Base-by-base conservation (phyloP, 1,140 invertebrate species). In the Caenorhabditis brenneri region DNA sequence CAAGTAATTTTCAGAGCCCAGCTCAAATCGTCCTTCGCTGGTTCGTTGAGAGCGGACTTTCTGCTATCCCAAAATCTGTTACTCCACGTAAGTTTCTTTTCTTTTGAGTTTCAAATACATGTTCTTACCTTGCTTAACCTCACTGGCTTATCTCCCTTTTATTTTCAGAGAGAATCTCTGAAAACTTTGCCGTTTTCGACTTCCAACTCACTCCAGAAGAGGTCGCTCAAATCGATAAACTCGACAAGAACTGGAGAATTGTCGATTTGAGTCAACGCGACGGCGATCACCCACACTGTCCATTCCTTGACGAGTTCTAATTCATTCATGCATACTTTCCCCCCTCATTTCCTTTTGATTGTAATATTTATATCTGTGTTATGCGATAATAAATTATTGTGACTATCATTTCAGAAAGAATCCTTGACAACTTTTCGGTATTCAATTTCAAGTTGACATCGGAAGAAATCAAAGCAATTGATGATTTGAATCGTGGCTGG, bases 61-160 rank as follows among this genome's bases (percentile, higher is more conserved):
- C 94, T 36, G 94, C 94, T 0, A 94, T 96, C 86, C 95, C 95
- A 2, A 95, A 95, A 88, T 95, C 94, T 1, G 93, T 93, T 1
- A 94, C 93, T 82, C 92, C 93, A 86, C 87, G 91, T 65, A 82
- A 48, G 49, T 65, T 36, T 7, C 27, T 10, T 31, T 78, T 24
- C n/a, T n/a, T n/a, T n/a, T n/a, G n/a, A n/a, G n/a, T 29, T 22
- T 4, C 27, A 19, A 27, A 19, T 81, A 24, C n/a, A n/a, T n/a
- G 2, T 1, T 19, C 19, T 48, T 42, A 5, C 46, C 16, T 2
- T 15, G 6, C 39, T 42, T 31, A 12, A 19, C 46, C 12, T 5
- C 42, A 51, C 16, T 33, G 16, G 3, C 24, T 39, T 27, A 2
- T n/a, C 12, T n/a, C 27, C 55, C 27, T 15, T n/a, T n/a, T n/a